Base-by-base conservation (phyloP, 2,888 invertebrate species). In the Brachyptera risi region DNA sequence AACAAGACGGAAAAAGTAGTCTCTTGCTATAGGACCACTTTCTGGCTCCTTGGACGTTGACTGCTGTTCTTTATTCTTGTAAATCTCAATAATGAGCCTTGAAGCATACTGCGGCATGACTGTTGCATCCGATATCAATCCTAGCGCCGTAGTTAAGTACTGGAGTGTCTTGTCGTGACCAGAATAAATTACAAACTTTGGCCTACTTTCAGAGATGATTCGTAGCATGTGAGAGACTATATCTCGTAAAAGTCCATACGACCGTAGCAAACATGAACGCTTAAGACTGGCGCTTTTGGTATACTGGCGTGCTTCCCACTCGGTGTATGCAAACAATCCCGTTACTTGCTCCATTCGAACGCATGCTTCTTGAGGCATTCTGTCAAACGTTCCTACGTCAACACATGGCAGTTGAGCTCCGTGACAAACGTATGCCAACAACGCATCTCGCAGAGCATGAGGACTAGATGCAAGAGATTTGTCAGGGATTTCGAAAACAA, bases 111-210 rank as follows among this genome's bases (percentile, higher is more conserved):
- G 86, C 49, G 95, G 87, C 65, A 88, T 81, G 13, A 86, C 83
- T 15, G 76, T 70, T 50, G 78, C 77, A 62, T 80, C 78, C 42
- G 77, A 73, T 19, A 75, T 78, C 2, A 92, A 74, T 0, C 95
- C 94, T 51, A 96, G 73, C 0, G 93, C 90, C 1, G 88, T 79
- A 1, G 90, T 83, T 37, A 96, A 75, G 65, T 92, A 90, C 69
- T 92, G 90, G 37, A 96, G 71, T 0, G 96, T 96, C 70, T 90
- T 88, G 74, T 96, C 96, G 69, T 96, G 96, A 0, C 95, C 96
- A 0, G 96, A 95, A 72, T 90, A 93, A 0, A 93, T 70, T 0
- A 90, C 86, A 60, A 92, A 81, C 69, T 86, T 87, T 0, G 87
- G 87, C 62, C 83, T 83, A 62, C 83, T 83, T 51, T 88, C 88